Evolutionary conservation across 2,113 vertebrate species (phyloP).

Genomic region (Eclectus roratus): DNA sequence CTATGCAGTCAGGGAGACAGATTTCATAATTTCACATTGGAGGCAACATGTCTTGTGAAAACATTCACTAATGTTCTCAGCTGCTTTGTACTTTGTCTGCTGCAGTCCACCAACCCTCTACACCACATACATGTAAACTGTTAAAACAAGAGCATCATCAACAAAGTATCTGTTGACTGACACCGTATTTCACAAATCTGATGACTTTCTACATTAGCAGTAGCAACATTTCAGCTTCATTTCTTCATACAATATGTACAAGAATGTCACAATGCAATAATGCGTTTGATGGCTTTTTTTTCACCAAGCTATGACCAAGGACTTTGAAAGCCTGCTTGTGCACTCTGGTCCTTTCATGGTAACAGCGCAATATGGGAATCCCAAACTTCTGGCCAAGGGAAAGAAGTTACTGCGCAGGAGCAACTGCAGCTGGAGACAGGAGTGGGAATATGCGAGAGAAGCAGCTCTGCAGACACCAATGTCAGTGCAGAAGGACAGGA

Average conservation of each 20-base stretch:
- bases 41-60: slow-evolving; percentile 48
- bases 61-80: neutral
- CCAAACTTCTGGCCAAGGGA: neutral
- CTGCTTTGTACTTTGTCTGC: slow-evolving; percentile 33
- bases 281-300: neutral
- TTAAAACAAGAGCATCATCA: slow-evolving; percentile 38
- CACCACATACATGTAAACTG: slow-evolving; percentile 38
- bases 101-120: slow-evolving; percentile 33
- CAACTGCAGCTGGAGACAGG: neutral
- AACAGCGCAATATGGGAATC: neutral
- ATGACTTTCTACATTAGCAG: slow-evolving; percentile 39
- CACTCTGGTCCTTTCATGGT: neutral
- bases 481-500: neutral
- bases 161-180: slow-evolving; percentile 54
- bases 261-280: slow-evolving; percentile 3
- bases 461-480: neutral
- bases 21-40: slow-evolving; percentile 37
- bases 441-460: neutral
- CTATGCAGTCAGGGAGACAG: neutral
- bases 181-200: slow-evolving; percentile 58
- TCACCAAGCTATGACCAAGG: neutral
- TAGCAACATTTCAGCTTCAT: slow-evolving; percentile 37
- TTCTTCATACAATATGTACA: slow-evolving; percentile 28
- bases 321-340: neutral
- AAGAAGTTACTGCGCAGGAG: neutral